phyloP scores from a whole-genome alignment of 2,888 invertebrate species.

The Tipula lateralis region DNA sequence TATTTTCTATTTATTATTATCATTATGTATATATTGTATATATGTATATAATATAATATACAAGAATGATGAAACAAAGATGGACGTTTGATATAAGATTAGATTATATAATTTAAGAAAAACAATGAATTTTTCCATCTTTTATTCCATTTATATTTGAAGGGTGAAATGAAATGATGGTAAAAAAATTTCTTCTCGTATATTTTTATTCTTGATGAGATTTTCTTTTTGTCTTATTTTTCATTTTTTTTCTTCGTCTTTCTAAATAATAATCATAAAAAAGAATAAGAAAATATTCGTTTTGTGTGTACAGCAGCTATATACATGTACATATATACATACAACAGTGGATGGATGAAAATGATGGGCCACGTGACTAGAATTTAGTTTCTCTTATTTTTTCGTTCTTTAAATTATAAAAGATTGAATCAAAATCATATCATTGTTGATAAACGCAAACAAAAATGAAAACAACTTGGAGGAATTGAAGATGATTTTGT shows the following conservation, averaged over 20 bases:
- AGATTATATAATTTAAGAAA: constrained; percentile 19
- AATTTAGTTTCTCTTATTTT: constrained; percentile 4
- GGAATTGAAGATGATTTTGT: background rate
- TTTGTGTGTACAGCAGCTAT: background rate
- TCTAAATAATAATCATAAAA: constrained; percentile 21
- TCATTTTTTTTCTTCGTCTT: background rate
- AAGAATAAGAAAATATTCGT: constrained; percentile 7
- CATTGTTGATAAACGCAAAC: constrained; percentile 20
- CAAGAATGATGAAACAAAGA: constrained; percentile 9
- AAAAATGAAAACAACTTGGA: background rate
- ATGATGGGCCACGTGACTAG: constrained; percentile 28
- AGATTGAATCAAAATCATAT: constrained; percentile 27
- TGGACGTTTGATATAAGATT: constrained; percentile 24
- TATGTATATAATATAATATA: background rate
- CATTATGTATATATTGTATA: background rate
- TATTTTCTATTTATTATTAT: constrained; percentile 24
- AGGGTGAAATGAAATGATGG: constrained; percentile 20
- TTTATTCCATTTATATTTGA: constrained; percentile 19
- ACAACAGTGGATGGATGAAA: constrained; percentile 5
- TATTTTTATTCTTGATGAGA: constrained; percentile 28
- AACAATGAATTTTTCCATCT: constrained; percentile 19
- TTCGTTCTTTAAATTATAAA: constrained; percentile 19
- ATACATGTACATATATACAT: background rate
- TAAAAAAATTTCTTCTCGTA: background rate
- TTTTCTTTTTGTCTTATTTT: constrained; percentile 20